Conservation (phyloP, 1,140 invertebrate species). For the Drosophila novamexicana region DNA sequence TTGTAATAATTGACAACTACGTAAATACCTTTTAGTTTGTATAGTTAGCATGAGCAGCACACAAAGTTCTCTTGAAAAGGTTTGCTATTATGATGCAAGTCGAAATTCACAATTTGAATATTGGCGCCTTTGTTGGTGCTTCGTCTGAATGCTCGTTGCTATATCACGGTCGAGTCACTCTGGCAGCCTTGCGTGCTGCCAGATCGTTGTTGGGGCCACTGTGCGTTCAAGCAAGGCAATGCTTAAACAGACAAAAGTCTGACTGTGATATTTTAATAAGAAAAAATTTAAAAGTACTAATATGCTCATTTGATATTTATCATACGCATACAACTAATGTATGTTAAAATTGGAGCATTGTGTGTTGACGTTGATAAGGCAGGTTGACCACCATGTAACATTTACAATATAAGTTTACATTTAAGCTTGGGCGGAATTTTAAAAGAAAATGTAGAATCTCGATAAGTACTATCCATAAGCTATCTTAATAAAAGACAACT, state of each 20-base stretch:
- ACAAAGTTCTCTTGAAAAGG: neutral
- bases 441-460: no score
- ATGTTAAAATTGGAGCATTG: no score
- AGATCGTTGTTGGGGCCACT: neutral
- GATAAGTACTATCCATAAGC: no score
- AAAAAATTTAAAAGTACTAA: no score
- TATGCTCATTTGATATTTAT: no score
- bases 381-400: no score
- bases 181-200: conserved; percentile 13
- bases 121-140: neutral
- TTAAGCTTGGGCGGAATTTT: no score
- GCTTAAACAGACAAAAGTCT: no score
- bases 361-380: no score
- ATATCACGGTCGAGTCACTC: conserved; percentile 3
- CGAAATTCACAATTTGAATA: neutral
- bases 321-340: no score
- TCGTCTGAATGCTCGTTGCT: conserved; percentile 20
- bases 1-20: neutral
- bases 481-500: no score
- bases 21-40: neutral
- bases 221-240: conserved; percentile 10
- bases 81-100: neutral
- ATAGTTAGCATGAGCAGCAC: neutral
- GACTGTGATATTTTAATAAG: neutral
- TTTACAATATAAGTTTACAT: no score